These are phyloP conservation scores for Panthera uncia DNA, from an alignment of 2,113 vertebrate genomes.

Conservation along the genomic window DNA sequence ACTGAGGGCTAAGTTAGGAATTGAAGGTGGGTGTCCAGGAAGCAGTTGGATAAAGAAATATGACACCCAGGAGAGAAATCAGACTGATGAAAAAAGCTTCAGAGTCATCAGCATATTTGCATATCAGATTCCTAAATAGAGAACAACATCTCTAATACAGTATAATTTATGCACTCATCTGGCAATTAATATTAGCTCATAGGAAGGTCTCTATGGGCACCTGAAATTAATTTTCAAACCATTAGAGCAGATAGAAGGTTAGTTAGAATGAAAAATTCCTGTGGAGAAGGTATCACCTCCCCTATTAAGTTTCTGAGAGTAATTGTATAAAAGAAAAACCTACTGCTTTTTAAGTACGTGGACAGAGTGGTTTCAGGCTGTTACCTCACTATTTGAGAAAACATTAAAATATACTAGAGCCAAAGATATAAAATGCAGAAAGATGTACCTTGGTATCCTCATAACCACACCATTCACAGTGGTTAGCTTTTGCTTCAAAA, in stretches of 20 bases:
- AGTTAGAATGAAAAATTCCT: constrained; percentile 59
- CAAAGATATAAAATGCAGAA: constrained; percentile 13
- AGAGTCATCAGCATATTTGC: constrained; percentile 40
- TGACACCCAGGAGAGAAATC: constrained; percentile 39
- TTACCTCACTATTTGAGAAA: neutral
- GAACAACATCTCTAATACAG: constrained; percentile 46
- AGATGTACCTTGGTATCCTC: neutral
- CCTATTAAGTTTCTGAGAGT: constrained; percentile 35
- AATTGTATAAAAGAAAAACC: constrained; percentile 21
- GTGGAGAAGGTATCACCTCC: constrained; percentile 39
- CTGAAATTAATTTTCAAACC: constrained; percentile 71
- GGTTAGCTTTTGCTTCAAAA: constrained; percentile 35
- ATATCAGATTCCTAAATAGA: constrained; percentile 61
- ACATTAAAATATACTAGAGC: neutral
- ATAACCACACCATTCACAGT: neutral
- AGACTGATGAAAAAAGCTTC: neutral
- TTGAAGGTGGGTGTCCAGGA: neutral
- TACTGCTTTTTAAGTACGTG: neutral
- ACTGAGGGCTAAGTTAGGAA: neutral
- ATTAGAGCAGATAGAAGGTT: constrained; percentile 62
- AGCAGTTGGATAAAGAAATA: neutral
- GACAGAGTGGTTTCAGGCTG: constrained; percentile 5
- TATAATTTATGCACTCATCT: constrained; percentile 61
- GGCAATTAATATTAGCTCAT: constrained; percentile 64
- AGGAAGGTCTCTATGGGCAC: constrained; percentile 48